Evolutionary conservation across 1,140 invertebrate genomes (phyloP).

Genomic region (Mesaphorura yosii): DNA sequence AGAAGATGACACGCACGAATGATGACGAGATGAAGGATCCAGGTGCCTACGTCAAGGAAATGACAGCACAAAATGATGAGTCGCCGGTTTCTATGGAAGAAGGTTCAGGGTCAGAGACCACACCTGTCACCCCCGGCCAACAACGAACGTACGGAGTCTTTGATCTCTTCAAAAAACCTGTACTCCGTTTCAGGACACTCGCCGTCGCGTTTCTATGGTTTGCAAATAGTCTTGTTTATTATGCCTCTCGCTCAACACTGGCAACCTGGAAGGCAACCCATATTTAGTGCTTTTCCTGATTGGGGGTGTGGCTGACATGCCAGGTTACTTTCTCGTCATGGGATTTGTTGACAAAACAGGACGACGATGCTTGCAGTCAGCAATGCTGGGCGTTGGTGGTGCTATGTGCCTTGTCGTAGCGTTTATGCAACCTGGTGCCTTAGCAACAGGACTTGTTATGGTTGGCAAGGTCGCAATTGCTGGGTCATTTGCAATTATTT

Average conservation of each 20-base stretch:
- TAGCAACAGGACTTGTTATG: slow-evolving; percentile 34
- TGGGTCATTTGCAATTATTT: slow-evolving; percentile 39
- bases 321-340: slow-evolving; percentile 31
- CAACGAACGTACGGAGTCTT: neutral
- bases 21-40: too few species aligned
- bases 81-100: too few species aligned
- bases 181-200: slow-evolving; percentile 34
- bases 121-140: too few species aligned
- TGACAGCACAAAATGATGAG: too few species aligned
- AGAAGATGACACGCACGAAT: too few species aligned
- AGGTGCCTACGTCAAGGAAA: too few species aligned
- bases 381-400: slow-evolving; percentile 26
- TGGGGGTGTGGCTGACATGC: slow-evolving; percentile 38
- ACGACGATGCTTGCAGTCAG: slow-evolving; percentile 13
- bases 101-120: too few species aligned
- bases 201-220: slow-evolving; percentile 38
- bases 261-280: slow-evolving; percentile 37
- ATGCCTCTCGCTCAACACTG: slow-evolving; percentile 39
- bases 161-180: slow-evolving; percentile 33
- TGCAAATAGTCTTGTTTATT: slow-evolving; percentile 37
- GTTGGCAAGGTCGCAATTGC: slow-evolving; percentile 41
- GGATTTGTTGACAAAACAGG: slow-evolving; percentile 28
- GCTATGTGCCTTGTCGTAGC: slow-evolving; percentile 37
- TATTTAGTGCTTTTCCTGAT: slow-evolving; percentile 38
- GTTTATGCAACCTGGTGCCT: slow-evolving; percentile 45